These are phyloP conservation scores for Corvus hawaiiensis DNA, from an alignment of 2,113 vertebrate species.

Conservation along the genomic window DNA sequence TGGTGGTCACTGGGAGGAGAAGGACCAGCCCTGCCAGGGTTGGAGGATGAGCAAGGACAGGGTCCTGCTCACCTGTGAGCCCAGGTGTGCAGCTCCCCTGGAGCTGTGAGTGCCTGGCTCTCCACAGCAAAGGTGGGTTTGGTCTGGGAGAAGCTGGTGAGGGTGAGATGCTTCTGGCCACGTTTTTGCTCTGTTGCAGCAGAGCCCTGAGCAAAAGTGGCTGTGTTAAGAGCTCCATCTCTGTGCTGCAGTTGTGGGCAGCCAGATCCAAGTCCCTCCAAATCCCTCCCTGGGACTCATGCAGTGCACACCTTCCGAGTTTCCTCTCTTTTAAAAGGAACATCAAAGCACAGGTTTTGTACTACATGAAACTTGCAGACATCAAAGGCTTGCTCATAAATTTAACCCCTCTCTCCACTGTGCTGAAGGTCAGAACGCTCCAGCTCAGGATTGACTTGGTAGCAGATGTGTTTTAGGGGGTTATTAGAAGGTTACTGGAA, in stretches of 20 bases:
- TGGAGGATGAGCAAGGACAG: background rate
- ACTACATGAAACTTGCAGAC: background rate
- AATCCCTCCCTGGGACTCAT: background rate
- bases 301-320: background rate
- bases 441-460: background rate
- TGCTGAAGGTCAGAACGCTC: background rate
- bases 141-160: background rate
- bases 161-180: background rate
- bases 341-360: constrained; percentile 29
- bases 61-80: background rate
- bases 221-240: fast-evolving
- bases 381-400: constrained; percentile 9
- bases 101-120: background rate
- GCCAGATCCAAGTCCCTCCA: background rate
- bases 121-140: background rate
- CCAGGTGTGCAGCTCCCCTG: background rate
- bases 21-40: background rate
- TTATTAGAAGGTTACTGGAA: background rate
- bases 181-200: background rate
- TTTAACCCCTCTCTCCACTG: background rate
- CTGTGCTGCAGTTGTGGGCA: background rate
- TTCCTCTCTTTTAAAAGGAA: background rate
- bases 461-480: background rate
- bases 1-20: background rate
- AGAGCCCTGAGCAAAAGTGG: background rate